These are phyloP conservation scores for Nycticebus coucang DNA, from an alignment of 2,113 vertebrate species.

Conservation along the genomic window DNA sequence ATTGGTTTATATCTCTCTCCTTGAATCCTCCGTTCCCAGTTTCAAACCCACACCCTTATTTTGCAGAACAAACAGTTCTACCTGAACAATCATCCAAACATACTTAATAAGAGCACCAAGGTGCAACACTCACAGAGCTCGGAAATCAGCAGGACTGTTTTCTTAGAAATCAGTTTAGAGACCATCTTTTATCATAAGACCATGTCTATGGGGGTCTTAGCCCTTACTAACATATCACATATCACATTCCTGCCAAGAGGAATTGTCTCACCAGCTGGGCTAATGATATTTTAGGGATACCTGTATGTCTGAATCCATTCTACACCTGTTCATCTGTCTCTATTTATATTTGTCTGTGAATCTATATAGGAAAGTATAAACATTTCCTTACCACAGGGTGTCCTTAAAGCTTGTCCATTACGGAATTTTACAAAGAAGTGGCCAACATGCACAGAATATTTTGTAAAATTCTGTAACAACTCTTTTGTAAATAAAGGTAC, in stretches of 20 bases:
- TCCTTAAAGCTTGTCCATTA: no score
- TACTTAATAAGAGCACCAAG: not conserved
- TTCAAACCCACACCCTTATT: constrained; percentile 37
- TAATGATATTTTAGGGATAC: not conserved
- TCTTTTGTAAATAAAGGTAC: no score
- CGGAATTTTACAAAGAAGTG: no score
- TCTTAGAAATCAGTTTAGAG: not conserved
- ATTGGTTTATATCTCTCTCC: not conserved
- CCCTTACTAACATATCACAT: not conserved
- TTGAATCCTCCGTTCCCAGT: not conserved
- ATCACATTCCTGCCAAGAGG: not conserved
- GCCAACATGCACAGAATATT: no score
- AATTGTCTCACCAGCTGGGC: not conserved
- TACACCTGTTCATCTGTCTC: not conserved
- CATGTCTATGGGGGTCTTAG: not conserved
- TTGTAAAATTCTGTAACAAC: no score
- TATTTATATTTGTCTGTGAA: not conserved
- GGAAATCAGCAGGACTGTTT: not conserved
- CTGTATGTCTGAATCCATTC: not conserved
- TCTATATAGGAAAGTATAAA: not conserved
- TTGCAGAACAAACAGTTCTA: not conserved
- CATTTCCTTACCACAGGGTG: not conserved
- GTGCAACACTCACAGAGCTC: not conserved
- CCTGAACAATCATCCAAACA: not conserved
- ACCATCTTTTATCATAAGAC: not conserved